phyloP scores from a whole-genome alignment of 2,113 vertebrate species.

The Ploceus nigricollis region DNA sequence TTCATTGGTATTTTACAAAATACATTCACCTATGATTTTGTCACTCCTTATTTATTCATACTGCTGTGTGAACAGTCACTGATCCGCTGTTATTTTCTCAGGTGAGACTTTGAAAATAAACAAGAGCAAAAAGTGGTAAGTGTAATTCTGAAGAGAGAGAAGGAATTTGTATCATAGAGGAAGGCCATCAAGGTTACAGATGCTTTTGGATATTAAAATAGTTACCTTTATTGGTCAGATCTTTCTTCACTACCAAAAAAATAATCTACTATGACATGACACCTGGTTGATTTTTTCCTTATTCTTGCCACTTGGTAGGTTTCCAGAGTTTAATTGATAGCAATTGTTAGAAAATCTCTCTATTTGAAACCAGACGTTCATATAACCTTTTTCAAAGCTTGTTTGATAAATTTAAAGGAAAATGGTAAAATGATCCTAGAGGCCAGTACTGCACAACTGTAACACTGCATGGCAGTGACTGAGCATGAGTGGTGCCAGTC shows the following conservation, averaged over 20 bases:
- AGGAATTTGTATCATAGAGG: not conserved
- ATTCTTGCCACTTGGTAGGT: not conserved
- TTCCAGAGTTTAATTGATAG: not conserved
- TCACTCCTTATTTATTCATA: not conserved
- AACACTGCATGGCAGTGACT: not conserved
- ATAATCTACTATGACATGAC: not conserved
- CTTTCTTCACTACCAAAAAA: not conserved
- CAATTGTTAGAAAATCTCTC: not conserved
- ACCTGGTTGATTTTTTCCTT: not conserved
- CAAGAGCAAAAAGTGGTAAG: not conserved
- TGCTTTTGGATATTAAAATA: not conserved
- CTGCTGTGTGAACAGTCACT: not conserved
- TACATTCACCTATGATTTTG: not conserved
- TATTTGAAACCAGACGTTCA: not conserved
- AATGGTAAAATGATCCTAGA: not conserved
- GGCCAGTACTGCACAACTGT: not conserved
- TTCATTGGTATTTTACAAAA: not conserved
- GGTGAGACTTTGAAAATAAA: not conserved
- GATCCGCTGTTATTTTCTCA: not conserved
- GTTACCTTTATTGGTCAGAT: not conserved
- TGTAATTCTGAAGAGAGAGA: not conserved
- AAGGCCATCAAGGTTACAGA: not conserved
- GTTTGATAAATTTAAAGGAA: not conserved
- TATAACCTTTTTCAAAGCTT: not conserved
- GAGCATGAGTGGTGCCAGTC: accelerated